These are phyloP conservation scores for Pasiphila rectangulata DNA, from an alignment of 2,888 invertebrate species.

Conservation along the genomic window DNA sequence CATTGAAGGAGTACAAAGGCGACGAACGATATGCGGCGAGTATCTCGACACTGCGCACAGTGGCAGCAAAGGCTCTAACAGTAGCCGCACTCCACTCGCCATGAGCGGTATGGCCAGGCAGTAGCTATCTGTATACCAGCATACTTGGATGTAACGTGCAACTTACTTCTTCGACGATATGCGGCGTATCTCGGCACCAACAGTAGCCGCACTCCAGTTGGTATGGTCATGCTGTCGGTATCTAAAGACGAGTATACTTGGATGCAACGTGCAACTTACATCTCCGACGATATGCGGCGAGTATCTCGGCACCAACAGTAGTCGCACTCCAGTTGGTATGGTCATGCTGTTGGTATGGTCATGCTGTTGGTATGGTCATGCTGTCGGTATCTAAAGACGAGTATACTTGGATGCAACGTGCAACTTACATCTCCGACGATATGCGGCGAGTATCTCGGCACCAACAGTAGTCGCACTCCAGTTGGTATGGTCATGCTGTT, in stretches of 20 bases:
- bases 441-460: conserved; percentile 88
- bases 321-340: conserved; percentile 85
- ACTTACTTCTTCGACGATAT: conserved; percentile 81
- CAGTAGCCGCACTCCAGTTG: conserved; percentile 85
- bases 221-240: too few relatives aligned
- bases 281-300: conserved; percentile 85
- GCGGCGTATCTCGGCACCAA: conserved; percentile 89
- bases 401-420: conserved; percentile 85
- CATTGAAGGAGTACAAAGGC: too few relatives aligned
- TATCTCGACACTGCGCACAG: conserved; percentile 90
- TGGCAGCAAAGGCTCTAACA: conserved; percentile 89
- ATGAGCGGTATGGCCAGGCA: conserved; percentile 86
- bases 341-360: conserved; percentile 89
- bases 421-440: conserved; percentile 79
- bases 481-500: conserved; percentile 89
- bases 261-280: conserved; percentile 72
- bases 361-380: conserved; percentile 89
- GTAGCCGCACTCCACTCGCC: conserved; percentile 85
- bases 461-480: conserved; percentile 85
- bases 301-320: conserved; percentile 88
- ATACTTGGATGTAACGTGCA: too few relatives aligned
- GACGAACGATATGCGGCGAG: conserved; percentile 86
- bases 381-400: conserved; percentile 86
- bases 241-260: too few relatives aligned
- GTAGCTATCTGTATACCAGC: conserved; percentile 74